A percentile compares a stretch with the other conserved stretches of the same genome.
Evolutionary conservation across 2,113 vertebrate species (phyloP).

Genomic region (Gadus macrocephalus): DNA sequence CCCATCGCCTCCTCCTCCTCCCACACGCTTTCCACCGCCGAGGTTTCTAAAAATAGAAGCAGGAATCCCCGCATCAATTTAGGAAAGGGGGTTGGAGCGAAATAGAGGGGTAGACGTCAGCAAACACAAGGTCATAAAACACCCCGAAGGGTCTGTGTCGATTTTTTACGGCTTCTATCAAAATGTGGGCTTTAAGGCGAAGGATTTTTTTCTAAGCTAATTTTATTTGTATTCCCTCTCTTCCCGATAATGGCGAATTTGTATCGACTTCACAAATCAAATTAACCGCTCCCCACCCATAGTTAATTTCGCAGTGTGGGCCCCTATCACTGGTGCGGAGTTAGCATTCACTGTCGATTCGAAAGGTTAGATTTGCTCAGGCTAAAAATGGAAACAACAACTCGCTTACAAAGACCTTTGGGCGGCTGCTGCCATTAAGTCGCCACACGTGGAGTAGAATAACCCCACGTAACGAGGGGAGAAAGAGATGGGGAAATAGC

Average conservation of each 20-base stretch:
- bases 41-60: slow-evolving; percentile 69
- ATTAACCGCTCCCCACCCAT: slow-evolving; percentile 31
- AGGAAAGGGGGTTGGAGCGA: slow-evolving; percentile 21
- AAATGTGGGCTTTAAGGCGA: background rate
- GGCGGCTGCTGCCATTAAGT: too few species aligned
- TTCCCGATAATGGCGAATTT: slow-evolving; percentile 35
- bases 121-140: slow-evolving; percentile 66
- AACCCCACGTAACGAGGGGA: too few species aligned
- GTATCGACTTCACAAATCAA: slow-evolving; percentile 42
- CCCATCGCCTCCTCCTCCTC: slow-evolving; percentile 59
- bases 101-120: slow-evolving; percentile 34
- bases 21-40: slow-evolving; percentile 59
- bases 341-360: slow-evolving; percentile 15
- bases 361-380: background rate
- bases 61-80: slow-evolving; percentile 76
- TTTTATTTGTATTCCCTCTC: slow-evolving; percentile 26
- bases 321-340: slow-evolving; percentile 18
- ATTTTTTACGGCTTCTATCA: slow-evolving; percentile 42
- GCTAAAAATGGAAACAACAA: too few species aligned
- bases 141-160: slow-evolving; percentile 1
- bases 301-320: slow-evolving; percentile 10
- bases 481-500: slow-evolving; percentile 18
- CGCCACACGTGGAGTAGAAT: too few species aligned
- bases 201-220: background rate
- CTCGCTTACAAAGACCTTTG: background rate